Conservation (phyloP, 2,888 invertebrate species). For the Dryobota labecula region DNA sequence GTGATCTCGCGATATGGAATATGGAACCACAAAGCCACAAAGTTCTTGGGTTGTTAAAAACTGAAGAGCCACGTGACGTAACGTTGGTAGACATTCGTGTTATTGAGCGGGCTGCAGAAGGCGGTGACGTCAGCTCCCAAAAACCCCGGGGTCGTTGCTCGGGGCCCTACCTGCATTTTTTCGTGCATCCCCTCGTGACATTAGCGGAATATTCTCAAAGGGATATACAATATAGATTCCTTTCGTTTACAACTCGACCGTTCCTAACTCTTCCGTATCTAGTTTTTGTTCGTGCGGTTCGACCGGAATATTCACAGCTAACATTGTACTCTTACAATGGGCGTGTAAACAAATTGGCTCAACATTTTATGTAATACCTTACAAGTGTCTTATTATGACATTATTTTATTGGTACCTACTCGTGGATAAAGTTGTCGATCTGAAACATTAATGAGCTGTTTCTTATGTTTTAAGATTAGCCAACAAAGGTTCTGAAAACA, state of each 20-base stretch:
- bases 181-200: constrained; percentile 86
- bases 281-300: constrained; percentile 49
- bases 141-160: constrained; percentile 87
- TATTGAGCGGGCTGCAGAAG: constrained; percentile 72
- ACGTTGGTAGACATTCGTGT: constrained; percentile 69
- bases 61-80: constrained; percentile 51
- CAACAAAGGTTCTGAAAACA: not conserved
- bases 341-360: constrained; percentile 22
- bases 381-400: not conserved
- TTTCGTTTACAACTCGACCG: constrained; percentile 62
- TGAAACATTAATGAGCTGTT: not conserved
- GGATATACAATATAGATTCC: constrained; percentile 74
- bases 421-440: not conserved
- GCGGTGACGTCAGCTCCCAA: constrained; percentile 84
- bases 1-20: constrained; percentile 46
- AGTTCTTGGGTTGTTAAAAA: constrained; percentile 52
- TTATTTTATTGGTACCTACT: not conserved
- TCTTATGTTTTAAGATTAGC: not conserved
- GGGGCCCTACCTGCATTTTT: constrained; percentile 89
- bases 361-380: constrained; percentile 13
- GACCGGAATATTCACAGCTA: constrained; percentile 47
- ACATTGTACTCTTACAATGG: constrained; percentile 23
- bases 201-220: constrained; percentile 78
- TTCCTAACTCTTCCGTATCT: constrained; percentile 55
- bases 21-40: constrained; percentile 51